Percentiles rank a stretch among this genome's conserved stretches.
These are phyloP conservation scores for Porites australiensis DNA, from an alignment of 64 coral and sea anemone species.

Conservation along the genomic window DNA sequence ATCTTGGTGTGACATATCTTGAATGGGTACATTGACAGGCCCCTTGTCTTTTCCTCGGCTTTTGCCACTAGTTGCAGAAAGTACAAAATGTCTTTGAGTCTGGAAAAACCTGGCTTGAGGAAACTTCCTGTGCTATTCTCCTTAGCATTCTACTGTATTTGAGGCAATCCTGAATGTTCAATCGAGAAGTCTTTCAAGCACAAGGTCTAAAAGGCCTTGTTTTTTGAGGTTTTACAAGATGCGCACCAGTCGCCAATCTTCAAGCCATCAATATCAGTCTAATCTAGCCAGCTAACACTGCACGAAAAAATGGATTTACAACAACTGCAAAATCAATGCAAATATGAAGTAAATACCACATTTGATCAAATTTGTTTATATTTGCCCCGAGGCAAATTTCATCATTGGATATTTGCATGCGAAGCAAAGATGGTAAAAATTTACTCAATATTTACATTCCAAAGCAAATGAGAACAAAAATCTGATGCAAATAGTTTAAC, in stretches of 20 bases:
- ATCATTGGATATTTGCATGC: too few species aligned
- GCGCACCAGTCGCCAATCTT: constrained; percentile 51
- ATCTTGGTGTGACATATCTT: constrained; percentile 68
- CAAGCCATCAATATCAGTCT: constrained; percentile 38
- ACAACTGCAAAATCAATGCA: too few species aligned
- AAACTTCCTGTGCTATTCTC: constrained; percentile 54
- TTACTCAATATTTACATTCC: too few species aligned
- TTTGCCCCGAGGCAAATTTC: too few species aligned
- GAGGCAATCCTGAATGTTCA: constrained; percentile 49
- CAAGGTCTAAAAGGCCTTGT: constrained; percentile 49
- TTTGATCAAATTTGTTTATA: too few species aligned
- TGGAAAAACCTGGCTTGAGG: constrained; percentile 45
- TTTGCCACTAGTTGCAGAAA: constrained; percentile 25
- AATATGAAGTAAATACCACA: too few species aligned
- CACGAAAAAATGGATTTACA: too few species aligned
- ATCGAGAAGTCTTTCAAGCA: constrained; percentile 54
- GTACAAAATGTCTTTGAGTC: constrained; percentile 63
- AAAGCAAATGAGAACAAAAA: too few species aligned
- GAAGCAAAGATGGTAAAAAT: too few species aligned
- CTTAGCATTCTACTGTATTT: constrained; percentile 65
- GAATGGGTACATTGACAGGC: constrained; percentile 37
- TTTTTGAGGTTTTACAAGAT: constrained; percentile 35
- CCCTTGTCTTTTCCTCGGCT: constrained; percentile 6
- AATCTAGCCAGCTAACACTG: constrained; percentile 38
- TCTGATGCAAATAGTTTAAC: too few species aligned